phyloP scores from a whole-genome alignment of 2,113 vertebrate species.

The Bufo gargarizans region DNA sequence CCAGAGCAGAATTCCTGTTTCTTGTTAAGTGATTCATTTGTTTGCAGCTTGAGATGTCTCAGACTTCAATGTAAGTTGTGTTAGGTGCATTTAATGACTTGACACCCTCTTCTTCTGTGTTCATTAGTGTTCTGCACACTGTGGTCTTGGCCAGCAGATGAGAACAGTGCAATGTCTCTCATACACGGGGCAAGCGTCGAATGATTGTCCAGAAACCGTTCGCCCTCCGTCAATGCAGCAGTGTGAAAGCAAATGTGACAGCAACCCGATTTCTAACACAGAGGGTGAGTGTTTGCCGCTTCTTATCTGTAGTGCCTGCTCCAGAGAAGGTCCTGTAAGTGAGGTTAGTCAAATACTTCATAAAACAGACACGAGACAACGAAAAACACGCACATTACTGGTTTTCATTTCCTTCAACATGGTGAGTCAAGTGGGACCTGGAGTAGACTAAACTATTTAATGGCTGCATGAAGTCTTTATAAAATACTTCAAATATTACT shows the following conservation, averaged over 20 bases:
- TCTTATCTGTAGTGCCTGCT: neutral
- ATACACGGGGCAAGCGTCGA: conserved; percentile 91
- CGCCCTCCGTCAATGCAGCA: conserved; percentile 92
- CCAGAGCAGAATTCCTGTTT: neutral
- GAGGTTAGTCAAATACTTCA: conserved; percentile 16
- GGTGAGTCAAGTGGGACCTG: conserved; percentile 48
- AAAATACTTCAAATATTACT: conserved; percentile 38
- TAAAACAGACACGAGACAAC: conserved; percentile 44
- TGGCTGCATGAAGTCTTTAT: conserved; percentile 60
- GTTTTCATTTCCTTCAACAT: conserved; percentile 51
- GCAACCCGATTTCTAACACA: conserved; percentile 85
- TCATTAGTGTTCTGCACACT: conserved; percentile 92
- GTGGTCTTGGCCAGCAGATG: conserved; percentile 95
- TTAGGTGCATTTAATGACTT: conserved; percentile 15
- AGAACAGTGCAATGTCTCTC: conserved; percentile 94
- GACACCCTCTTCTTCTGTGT: conserved; percentile 54
- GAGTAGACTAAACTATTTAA: conserved; percentile 50
- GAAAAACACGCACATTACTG: conserved; percentile 46
- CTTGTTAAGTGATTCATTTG: conserved; percentile 8
- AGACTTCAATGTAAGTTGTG: conserved; percentile 39
- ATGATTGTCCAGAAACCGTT: conserved; percentile 83
- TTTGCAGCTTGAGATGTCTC: conserved; percentile 20
- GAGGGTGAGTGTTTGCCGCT: conserved; percentile 82
- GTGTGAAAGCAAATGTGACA: conserved; percentile 97
- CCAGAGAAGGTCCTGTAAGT: neutral